Evolutionary conservation across 2,888 invertebrate genomes (phyloP).

Genomic region (Tholera decimalis): DNA sequence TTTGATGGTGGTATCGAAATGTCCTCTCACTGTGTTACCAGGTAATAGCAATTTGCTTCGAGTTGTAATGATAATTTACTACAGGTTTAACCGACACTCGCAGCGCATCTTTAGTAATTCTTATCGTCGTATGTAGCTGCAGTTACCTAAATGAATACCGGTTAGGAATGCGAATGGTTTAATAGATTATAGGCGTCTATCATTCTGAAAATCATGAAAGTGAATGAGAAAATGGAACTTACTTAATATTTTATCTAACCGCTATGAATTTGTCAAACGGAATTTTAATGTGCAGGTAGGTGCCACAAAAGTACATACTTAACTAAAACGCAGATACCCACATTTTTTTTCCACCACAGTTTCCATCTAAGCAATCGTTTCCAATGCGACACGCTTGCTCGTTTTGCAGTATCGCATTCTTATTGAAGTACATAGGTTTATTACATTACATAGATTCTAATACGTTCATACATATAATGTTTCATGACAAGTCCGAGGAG

Average conservation of each 20-base stretch:
- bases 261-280: conserved; percentile 12
- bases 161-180: conserved; percentile 39
- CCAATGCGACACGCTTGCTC: conserved; percentile 58
- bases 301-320: conserved; percentile 35
- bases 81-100: conserved; percentile 44
- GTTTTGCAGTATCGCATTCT: conserved; percentile 54
- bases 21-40: conserved; percentile 36
- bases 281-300: conserved; percentile 15
- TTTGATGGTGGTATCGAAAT: conserved; percentile 31
- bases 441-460: too few species aligned
- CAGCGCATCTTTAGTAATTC: conserved; percentile 51
- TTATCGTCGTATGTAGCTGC: conserved; percentile 42
- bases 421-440: conserved; percentile 43
- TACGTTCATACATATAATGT: conserved; percentile 52
- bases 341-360: too few species aligned
- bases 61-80: conserved; percentile 69
- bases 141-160: conserved; percentile 39
- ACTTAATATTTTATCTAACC: conserved; percentile 23
- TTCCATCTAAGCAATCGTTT: conserved; percentile 58
- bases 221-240: neutral
- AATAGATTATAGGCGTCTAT: conserved; percentile 16
- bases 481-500: conserved; percentile 39
- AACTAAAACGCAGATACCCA: conserved; percentile 31
- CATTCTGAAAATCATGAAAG: conserved; percentile 17
- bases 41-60: conserved; percentile 53